Conservation (phyloP, 2,888 invertebrate genomes). For the Prenolepis imparis region DNA sequence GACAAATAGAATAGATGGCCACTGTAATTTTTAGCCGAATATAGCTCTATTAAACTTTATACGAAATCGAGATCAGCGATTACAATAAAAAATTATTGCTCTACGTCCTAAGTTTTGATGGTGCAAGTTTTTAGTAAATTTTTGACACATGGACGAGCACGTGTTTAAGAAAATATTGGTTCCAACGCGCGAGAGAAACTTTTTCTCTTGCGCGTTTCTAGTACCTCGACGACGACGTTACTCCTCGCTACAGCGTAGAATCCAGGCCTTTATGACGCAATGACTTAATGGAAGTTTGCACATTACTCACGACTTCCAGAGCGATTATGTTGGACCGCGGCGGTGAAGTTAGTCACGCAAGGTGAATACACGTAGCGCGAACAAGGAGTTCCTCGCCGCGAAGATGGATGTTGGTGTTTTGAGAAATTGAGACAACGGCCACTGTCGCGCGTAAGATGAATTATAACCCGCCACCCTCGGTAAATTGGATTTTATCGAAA, state of each 20-base stretch:
- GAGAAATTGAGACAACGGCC: constrained; percentile 76
- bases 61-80: not conserved
- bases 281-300: constrained; percentile 77
- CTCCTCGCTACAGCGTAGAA: constrained; percentile 39
- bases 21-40: constrained; percentile 3
- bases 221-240: constrained; percentile 61
- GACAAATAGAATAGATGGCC: not conserved
- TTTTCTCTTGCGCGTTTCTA: constrained; percentile 44
- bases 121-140: not conserved
- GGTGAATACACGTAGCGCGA: constrained; percentile 72
- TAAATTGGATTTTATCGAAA: constrained; percentile 68
- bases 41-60: constrained; percentile 20
- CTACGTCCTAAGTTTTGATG: constrained; percentile 26
- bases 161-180: constrained; percentile 46
- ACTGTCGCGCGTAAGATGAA: constrained; percentile 71
- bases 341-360: constrained; percentile 75
- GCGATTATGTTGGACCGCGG: constrained; percentile 73
- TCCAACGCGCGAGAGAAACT: constrained; percentile 46
- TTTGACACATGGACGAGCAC: not conserved
- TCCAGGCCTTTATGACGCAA: constrained; percentile 71
- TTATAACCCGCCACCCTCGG: constrained; percentile 58
- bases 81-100: constrained; percentile 17
- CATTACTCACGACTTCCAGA: constrained; percentile 72
- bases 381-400: constrained; percentile 62
- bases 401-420: constrained; percentile 76